phyloP scores from a whole-genome alignment of 2,888 invertebrate species.

The Melanophora roralis region DNA sequence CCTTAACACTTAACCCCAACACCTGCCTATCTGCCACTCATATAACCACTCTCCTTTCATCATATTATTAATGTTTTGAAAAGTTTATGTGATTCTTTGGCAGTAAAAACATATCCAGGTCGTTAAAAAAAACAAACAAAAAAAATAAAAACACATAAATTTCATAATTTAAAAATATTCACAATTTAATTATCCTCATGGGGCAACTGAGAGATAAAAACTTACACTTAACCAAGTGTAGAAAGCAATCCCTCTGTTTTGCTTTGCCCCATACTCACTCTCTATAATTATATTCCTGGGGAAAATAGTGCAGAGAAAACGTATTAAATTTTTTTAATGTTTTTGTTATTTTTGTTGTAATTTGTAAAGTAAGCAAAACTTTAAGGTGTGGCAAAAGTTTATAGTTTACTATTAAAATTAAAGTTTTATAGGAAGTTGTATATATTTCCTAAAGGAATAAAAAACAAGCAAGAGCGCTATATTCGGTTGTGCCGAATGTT shows the following conservation, averaged over 20 bases:
- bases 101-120: slow-evolving; percentile 17
- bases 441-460: no score
- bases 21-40: not conserved
- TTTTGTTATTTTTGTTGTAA: slow-evolving; percentile 9
- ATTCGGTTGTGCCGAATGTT: no score
- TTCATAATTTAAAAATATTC: slow-evolving; percentile 26
- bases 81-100: slow-evolving; percentile 37
- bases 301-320: not conserved
- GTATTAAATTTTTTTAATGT: slow-evolving; percentile 25
- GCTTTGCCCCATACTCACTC: no score
- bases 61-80: slow-evolving; percentile 33
- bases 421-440: not conserved
- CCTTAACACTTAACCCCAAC: not conserved
- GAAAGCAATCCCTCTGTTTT: not conserved
- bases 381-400: slow-evolving; percentile 15
- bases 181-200: slow-evolving; percentile 55
- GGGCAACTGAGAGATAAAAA: not conserved
- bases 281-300: no score
- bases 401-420: not conserved
- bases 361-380: slow-evolving; percentile 8
- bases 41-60: not conserved
- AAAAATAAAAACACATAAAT: slow-evolving; percentile 20
- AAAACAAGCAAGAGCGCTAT: no score
- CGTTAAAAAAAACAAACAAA: slow-evolving; percentile 7
- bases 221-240: not conserved